Conservation (phyloP, 2,113 vertebrate genomes). For the Puffinus mauretanicus region DNA sequence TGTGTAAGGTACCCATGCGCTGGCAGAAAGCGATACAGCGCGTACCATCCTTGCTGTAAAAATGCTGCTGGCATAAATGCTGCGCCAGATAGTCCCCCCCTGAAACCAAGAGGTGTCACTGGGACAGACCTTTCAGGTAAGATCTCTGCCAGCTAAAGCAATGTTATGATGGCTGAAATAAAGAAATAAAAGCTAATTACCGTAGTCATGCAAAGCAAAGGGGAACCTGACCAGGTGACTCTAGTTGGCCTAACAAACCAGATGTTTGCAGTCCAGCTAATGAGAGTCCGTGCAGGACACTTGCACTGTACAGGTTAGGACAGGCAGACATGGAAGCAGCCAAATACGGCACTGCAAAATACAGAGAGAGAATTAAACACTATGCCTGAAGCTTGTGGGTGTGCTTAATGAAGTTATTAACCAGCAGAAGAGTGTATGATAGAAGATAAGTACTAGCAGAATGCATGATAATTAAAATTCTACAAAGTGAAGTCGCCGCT, state of each 20-base stretch:
- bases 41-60: not conserved
- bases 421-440: not conserved
- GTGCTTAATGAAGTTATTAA: not conserved
- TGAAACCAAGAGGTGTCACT: not conserved
- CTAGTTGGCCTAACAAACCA: not conserved
- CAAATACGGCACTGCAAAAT: not conserved
- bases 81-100: not conserved
- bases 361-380: accelerated
- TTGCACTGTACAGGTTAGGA: not conserved
- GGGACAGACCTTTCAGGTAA: not conserved
- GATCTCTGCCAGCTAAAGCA: not conserved
- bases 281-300: not conserved
- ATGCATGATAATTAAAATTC: not conserved
- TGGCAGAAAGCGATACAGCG: accelerated
- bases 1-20: not conserved
- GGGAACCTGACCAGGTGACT: not conserved
- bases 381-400: not conserved
- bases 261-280: not conserved
- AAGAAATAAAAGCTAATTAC: not conserved
- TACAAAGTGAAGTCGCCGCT: accelerated
- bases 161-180: not conserved
- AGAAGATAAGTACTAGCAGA: conserved; percentile 3
- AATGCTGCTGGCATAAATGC: accelerated
- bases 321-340: accelerated
- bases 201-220: accelerated